Evolutionary conservation across 1,140 invertebrate genomes (phyloP), one percentile per base, ranked within the genome.

Genomic region (Drosophila suzukii): DNA sequence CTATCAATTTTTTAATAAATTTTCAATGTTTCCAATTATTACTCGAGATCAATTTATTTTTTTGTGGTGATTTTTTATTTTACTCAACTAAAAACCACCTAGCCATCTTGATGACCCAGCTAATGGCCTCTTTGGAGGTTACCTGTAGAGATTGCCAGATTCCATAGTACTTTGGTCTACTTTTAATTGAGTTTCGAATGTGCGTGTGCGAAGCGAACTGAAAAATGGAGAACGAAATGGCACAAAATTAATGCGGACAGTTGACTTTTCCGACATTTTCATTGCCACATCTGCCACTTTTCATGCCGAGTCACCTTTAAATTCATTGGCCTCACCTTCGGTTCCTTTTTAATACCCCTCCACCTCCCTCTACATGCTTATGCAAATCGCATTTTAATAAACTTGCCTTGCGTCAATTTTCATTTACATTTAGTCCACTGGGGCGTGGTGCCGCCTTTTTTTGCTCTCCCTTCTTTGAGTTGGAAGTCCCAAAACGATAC

Each of bases 301-400:
- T 66, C 57, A 30, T 60, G 49, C 55, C 47, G 41, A 32, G 58
- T 66, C 47, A 41, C 65, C 50, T 44, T 30, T 68, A 79, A 76
- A 72, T 62, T 84, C 71, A 59, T 67, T 78, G 53, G 44, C 24
- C 49, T 36, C 58, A 58, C 81, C 54, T 74, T 20, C 0, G 15
- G 24, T 8, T 4, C 38, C n/a, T 27, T 27, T 27, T 27, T 27
- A 27, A 27, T 27, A 27, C 27, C 27, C 12, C 4, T 12, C 12
- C 27, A 1, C 10, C 24, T 2, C 38, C 24, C n/a, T 13, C 65
- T 67, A 83, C 53, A 89, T 77, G 80, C 84, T 83, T 88, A 88
- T 88, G 83, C 84, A 88, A 88, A 88, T 88, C 84, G 73, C 76
- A 84, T 88, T 89, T 88, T 88, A 88, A 88, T 88, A 88, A 88